Evolutionary conservation across 1,140 invertebrate species (phyloP), one percentile per base, ranked within the genome.

Genomic region (Drosophila tropicalis): DNA sequence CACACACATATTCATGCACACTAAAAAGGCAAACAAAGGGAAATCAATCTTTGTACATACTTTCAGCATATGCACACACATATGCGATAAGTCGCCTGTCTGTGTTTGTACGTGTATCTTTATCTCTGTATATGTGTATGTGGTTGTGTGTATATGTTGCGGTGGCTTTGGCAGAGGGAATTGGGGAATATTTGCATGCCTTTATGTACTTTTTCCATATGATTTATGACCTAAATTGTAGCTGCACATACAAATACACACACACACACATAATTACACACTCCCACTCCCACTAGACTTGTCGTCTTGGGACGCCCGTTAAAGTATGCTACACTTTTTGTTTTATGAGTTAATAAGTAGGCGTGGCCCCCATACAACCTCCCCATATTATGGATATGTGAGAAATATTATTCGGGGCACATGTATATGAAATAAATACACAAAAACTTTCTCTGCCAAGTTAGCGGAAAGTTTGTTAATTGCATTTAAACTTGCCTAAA

Each of bases 201-300:
- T 81, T 89, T 89, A 80, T 89, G 80, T 74, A 79, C 77, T 84
- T 72, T 87, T 89, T 89, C 67, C 76, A 84, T 89, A 89, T 89
- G 84, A 89, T 89, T 89, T 89, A 89, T 89, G 80, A 89, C 84
- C 84, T 75, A 78, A 84, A 89, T 89, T 89, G 80, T 81, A 78
- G 67, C 66, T 74, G 58, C 62, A 51, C 44, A 51, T 7, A 51
- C 44, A 51, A 60, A 19, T 25, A 44, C 13, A 61, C 41, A 67
- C 69, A 56, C 51, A 36, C 5, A 41, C 61, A 63, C 69, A 83
- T 87, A 86, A 86, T 83, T 86, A 87, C 79, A 65, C 62, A 72
- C 63, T 64, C 65, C 47, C 55, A 72, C 62, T n/a, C n/a, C n/a
- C n/a, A n/a, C 40, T 47, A 51, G 17, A 32, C 47, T 51, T 67